Evolutionary conservation across 1,140 invertebrate genomes (phyloP), one percentile per base, ranked within the genome.

Genomic region (Caenorhabditis brenneri): DNA sequence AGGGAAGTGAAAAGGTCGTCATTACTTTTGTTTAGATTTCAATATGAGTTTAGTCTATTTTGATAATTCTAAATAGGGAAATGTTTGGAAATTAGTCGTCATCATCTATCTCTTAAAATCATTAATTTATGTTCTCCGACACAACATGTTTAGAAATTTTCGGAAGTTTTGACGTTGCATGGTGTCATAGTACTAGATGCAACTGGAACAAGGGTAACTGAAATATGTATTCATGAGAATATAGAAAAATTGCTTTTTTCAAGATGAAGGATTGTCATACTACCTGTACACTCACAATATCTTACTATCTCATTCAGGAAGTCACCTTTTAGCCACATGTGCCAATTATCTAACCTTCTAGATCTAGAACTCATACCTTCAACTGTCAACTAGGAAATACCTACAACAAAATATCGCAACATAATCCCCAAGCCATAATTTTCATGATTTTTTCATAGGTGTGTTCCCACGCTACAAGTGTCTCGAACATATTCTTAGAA

Each of bases 1-100:
- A n/a, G n/a, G n/a, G 39, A 74, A 74, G n/a, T 74, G 65, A 74
- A 42, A 74, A 74, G 65, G 65, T 74, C 65, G 65, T 74, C 36
- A 74, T 74, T 5, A 42, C 5, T 42, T 74, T 33, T 74, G 65
- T 42, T 74, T 46, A 33, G 16, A 22, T 42, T 42, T 74, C 6
- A 46, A 46, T 15, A n/a, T n/a, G 15, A 39, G 65, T 24, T 24
- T 12, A 22, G 58, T 33, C 58, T 65, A 65, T 55, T 55, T 55
- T 55, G 24, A 55, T 65, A 19, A 22, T 16, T 65, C 7, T 36
- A 36, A 7, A 36, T 46, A n/a, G 16, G 36, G 65, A 74, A 74
- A 42, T 74, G 36, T 42, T 74, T 74, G 2, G 16, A 33, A 36
- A 36, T 65, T 31, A 51, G 22, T 51, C 19, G 33, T 65, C 58